Percentiles rank a stretch among this genome's conserved stretches.
Conservation (phyloP, 2,113 vertebrate species). For the Pluvianellus socialis region DNA sequence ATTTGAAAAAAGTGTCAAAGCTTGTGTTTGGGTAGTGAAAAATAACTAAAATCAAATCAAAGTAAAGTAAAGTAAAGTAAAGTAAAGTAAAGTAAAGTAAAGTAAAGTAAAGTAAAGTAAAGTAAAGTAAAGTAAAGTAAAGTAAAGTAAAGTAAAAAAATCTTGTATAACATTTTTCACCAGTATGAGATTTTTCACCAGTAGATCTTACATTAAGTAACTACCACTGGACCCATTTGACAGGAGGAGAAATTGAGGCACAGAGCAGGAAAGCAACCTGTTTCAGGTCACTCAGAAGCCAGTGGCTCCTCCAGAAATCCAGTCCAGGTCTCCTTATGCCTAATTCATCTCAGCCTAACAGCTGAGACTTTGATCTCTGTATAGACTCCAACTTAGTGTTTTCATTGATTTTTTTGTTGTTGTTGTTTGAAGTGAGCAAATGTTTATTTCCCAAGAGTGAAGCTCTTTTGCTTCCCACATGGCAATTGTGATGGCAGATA, state of each 20-base stretch:
- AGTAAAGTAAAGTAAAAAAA: neutral
- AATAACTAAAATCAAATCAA: neutral
- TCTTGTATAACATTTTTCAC: neutral
- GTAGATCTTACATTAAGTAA: neutral
- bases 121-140: neutral
- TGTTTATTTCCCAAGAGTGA: neutral
- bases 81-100: neutral
- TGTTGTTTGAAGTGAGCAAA: neutral
- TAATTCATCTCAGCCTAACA: neutral
- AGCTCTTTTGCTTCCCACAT: neutral
- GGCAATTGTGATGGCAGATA: neutral
- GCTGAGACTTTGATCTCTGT: neutral
- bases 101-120: neutral
- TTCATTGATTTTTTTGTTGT: neutral
- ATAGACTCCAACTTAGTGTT: neutral
- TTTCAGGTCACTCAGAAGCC: neutral
- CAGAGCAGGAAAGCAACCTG: neutral
- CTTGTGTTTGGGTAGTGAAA: neutral
- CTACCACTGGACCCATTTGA: neutral
- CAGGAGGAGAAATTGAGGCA: neutral
- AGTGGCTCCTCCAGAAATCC: neutral
- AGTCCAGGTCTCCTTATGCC: neutral
- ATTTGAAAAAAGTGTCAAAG: neutral
- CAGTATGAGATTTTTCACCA: neutral
- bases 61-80: neutral